Percentiles rank a stretch among this genome's conserved stretches.
phyloP scores from a whole-genome alignment of 2,888 invertebrate species.

The Eupeodes luniger region DNA sequence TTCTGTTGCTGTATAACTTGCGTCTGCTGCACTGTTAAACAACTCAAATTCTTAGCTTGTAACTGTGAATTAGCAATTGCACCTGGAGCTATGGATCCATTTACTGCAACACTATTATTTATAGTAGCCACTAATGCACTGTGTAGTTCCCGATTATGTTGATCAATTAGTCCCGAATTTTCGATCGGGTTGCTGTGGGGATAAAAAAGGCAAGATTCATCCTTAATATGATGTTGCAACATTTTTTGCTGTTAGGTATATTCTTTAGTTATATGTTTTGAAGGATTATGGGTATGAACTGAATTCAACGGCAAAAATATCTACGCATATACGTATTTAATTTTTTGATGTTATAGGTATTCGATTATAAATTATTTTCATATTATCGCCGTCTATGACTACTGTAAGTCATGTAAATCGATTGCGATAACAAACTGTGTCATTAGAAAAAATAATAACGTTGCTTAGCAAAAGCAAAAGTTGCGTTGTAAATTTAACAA shows the following conservation, averaged over 20 bases:
- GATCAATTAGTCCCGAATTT: conserved; percentile 83
- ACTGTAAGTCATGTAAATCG: conserved; percentile 48
- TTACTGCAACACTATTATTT: conserved; percentile 84
- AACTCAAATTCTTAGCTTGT: conserved; percentile 72
- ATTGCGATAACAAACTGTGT: conserved; percentile 14
- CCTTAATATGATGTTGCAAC: conserved; percentile 74
- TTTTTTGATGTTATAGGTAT: background rate
- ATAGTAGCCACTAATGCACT: conserved; percentile 85
- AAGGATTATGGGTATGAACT: conserved; percentile 77
- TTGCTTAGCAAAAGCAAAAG: conserved; percentile 59
- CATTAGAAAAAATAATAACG: conserved; percentile 46
- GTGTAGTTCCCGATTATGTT: conserved; percentile 83
- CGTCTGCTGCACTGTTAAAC: conserved; percentile 78
- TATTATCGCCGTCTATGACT: background rate
- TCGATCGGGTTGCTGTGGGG: conserved; percentile 86
- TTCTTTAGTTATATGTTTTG: conserved; percentile 79
- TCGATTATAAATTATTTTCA: background rate
- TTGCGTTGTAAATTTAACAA: background rate
- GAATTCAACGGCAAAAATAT: background rate
- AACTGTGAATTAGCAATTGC: conserved; percentile 77
- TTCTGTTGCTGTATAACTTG: conserved; percentile 77
- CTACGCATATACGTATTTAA: background rate
- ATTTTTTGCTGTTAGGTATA: conserved; percentile 76
- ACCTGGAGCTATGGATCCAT: conserved; percentile 84
- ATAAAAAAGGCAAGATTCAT: conserved; percentile 79